Percentiles rank a stretch among this genome's conserved stretches.
phyloP scores from a whole-genome alignment of 1,140 invertebrate species.

The Apis laboriosa region DNA sequence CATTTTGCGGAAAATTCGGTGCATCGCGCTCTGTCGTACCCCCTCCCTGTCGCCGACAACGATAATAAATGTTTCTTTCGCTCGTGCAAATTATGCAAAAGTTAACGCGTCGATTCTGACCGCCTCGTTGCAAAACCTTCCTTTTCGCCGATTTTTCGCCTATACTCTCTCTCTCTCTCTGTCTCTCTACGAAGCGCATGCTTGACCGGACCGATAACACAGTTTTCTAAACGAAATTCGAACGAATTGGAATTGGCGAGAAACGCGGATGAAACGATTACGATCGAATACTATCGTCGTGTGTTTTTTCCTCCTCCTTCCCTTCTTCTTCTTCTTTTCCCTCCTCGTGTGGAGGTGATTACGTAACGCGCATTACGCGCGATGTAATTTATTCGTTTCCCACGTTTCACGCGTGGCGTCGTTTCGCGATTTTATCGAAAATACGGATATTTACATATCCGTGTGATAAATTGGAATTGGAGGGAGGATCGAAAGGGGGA shows the following conservation, averaged over 20 bases:
- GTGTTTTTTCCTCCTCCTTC: background rate
- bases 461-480: too few species aligned
- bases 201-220: too few species aligned
- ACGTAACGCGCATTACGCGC: background rate
- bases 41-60: background rate
- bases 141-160: too few species aligned
- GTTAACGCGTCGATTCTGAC: slow-evolving; percentile 47
- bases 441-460: too few species aligned
- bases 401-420: background rate
- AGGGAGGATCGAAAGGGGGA: background rate
- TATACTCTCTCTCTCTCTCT: too few species aligned
- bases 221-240: too few species aligned
- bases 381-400: background rate
- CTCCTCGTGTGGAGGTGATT: background rate
- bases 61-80: slow-evolving; percentile 32
- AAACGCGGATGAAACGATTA: slow-evolving; percentile 13
- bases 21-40: too few species aligned
- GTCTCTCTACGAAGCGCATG: too few species aligned
- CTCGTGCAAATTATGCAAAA: slow-evolving; percentile 37
- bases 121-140: slow-evolving; percentile 22
- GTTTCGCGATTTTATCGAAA: background rate
- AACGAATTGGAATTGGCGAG: background rate
- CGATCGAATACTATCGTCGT: background rate
- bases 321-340: background rate
- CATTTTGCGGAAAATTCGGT: background rate